Conservation (phyloP, 1,140 invertebrate species). For the Leptopilina boulardi region DNA sequence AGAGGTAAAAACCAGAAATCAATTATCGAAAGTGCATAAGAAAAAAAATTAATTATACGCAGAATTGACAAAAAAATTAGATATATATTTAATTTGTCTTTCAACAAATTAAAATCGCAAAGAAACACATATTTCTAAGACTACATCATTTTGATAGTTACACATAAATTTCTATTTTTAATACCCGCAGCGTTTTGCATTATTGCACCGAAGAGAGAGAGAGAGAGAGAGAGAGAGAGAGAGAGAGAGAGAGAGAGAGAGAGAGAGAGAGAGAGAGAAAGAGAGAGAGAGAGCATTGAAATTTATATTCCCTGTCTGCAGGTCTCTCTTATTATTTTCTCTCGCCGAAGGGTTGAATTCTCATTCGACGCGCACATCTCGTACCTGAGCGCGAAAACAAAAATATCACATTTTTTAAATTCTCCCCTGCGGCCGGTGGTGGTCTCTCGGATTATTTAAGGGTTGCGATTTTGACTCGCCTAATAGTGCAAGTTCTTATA, state of each 20-base stretch:
- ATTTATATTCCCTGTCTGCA: slow-evolving; percentile 29
- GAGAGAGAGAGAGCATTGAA: slow-evolving; percentile 28
- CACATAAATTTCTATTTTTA: slow-evolving; percentile 24
- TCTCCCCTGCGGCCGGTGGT: slow-evolving; percentile 55
- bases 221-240: too few relatives aligned
- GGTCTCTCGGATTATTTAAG: slow-evolving; percentile 61
- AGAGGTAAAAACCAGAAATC: too few relatives aligned
- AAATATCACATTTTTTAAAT: slow-evolving; percentile 62
- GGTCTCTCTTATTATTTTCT: slow-evolving; percentile 32
- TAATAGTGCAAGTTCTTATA: slow-evolving; percentile 70
- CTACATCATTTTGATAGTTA: slow-evolving; percentile 16
- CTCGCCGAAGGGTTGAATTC: slow-evolving; percentile 42
- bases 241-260: too few relatives aligned
- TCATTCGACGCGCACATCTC: slow-evolving; percentile 45
- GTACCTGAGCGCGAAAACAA: slow-evolving; percentile 68
- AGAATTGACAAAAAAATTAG: too few relatives aligned
- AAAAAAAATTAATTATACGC: too few relatives aligned
- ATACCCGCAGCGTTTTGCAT: slow-evolving; percentile 31
- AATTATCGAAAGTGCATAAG: too few relatives aligned
- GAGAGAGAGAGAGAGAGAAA: too few relatives aligned
- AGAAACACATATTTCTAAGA: slow-evolving; percentile 1
- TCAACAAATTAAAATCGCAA: neutral
- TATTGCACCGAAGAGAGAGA: too few relatives aligned
- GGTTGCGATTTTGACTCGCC: slow-evolving; percentile 51
- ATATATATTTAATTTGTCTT: neutral